Evolutionary conservation across 2,113 vertebrate genomes (phyloP).

Genomic region (Spermophilus dauricus): DNA sequence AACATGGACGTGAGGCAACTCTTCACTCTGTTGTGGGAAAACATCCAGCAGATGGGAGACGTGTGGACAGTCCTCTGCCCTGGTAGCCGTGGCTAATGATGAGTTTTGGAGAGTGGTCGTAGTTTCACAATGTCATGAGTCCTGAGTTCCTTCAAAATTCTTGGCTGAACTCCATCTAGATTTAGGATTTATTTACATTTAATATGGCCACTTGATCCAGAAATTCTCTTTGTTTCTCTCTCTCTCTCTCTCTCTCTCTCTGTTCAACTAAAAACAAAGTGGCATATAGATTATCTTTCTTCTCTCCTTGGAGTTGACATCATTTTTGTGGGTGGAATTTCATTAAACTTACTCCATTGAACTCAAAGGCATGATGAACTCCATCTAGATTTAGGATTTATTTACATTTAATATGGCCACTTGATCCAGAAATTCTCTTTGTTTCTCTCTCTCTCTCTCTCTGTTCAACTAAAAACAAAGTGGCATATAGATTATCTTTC

Average conservation of each 20-base stretch:
- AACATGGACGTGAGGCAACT: not conserved
- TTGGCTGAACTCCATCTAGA: not conserved
- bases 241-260: too few species aligned
- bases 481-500: not conserved
- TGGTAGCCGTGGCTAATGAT: not conserved
- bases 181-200: conserved; percentile 26
- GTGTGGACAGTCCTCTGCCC: not conserved
- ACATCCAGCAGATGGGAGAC: not conserved
- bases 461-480: not conserved
- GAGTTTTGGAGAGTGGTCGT: not conserved
- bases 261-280: not conserved
- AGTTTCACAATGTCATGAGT: not conserved
- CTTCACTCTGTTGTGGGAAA: not conserved
- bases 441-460: too few species aligned
- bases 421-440: conserved; percentile 8
- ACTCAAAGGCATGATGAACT: not conserved
- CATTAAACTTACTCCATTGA: not conserved
- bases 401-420: not conserved
- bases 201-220: conserved; percentile 8
- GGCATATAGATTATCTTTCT: not conserved
- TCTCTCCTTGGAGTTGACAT: not conserved
- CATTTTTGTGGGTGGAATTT: not conserved
- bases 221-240: not conserved
- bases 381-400: conserved; percentile 16
- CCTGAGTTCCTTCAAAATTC: not conserved